Evolutionary conservation across 37 sponge, comb jelly and placozoan genomes (phyloP), one percentile per base, ranked within the genome.

Genomic region (Crambe crambe): DNA sequence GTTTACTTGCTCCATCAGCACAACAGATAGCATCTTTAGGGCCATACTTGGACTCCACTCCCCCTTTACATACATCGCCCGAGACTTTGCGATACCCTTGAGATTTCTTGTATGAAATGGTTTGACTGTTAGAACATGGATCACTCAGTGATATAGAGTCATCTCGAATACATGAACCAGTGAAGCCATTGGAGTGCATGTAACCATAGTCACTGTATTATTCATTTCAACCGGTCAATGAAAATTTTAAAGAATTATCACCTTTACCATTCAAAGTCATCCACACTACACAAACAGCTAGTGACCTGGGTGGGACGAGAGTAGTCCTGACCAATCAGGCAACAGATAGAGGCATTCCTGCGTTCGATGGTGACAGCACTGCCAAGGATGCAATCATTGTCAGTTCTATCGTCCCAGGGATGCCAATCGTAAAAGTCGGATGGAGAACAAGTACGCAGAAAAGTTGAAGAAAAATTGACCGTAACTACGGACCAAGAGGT

Each of bases 211-310:
- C 92, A 83, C 92, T 87, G 60, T 29, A 54, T 2, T 38, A 74
- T 56, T 36, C 27, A 59, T 6, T 51, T 6, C 5, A 29, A 61
- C 73, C 29, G 58, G 31, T 3, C 18, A 8, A 20, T 43, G 26
- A 62, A 63, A 75, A 69, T 18, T 73, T 68, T 58, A 64, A 2
- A 26, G n/a, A n/a, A 51, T 15, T 51, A 9, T 51, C 54, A 51
- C 54, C 15, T 82, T 38, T 74, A 94, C 88, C 97, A 97, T 37
- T 94, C 95, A 89, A 81, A 97, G 87, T 97, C 97, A 22, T 94
- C 90, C 23, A 37, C 42, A 12, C 22, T 81, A 56, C 97, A 97
- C 3, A 37, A 37, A 81, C 97, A 97, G n/a, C 34, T n/a, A 22
- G 68, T 37, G 64, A 63, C 58, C 44, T 10, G 71, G 12, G 78